A percentile compares a stretch with the other conserved stretches of the same genome.
phyloP scores from a whole-genome alignment of 2,888 invertebrate species.

The Pantelozetes paolii region DNA sequence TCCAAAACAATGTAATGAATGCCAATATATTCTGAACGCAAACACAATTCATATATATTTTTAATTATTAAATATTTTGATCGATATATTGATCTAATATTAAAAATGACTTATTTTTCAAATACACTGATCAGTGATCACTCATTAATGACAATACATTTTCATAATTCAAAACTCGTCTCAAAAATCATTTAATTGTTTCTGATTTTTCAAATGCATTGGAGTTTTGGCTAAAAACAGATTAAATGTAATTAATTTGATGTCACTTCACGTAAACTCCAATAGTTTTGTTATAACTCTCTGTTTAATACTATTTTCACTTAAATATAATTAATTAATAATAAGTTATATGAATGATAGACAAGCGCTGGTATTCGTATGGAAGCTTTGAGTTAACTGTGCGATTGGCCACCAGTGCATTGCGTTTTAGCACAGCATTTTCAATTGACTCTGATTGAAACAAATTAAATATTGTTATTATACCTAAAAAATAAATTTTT shows the following conservation, averaged over 20 bases:
- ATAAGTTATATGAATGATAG: slow-evolving; percentile 5
- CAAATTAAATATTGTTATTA: neutral
- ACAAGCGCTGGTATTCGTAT: neutral
- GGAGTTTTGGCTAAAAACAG: neutral
- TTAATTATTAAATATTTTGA: neutral
- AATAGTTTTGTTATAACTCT: neutral
- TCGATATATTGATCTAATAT: slow-evolving; percentile 5
- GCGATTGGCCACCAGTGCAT: slow-evolving; percentile 28
- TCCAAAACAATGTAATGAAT: slow-evolving; percentile 2
- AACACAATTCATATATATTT: neutral
- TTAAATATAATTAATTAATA: slow-evolving; percentile 23
- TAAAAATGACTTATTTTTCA: neutral
- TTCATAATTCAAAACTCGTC: slow-evolving; percentile 2
- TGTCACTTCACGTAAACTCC: slow-evolving; percentile 10
- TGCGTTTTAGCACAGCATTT: slow-evolving; percentile 5
- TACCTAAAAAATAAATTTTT: neutral
- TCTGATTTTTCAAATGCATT: slow-evolving; percentile 14
- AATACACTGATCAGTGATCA: neutral
- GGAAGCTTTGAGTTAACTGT: neutral
- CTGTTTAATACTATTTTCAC: neutral
- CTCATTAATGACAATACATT: neutral
- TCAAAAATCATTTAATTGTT: slow-evolving; percentile 14
- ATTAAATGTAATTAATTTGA: slow-evolving; percentile 11
- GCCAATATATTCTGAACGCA: no score
- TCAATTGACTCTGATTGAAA: neutral